Evolutionary conservation across 53 echinoderm and acorn worm genomes (phyloP).

Genomic region (Echinarachnius parma): DNA sequence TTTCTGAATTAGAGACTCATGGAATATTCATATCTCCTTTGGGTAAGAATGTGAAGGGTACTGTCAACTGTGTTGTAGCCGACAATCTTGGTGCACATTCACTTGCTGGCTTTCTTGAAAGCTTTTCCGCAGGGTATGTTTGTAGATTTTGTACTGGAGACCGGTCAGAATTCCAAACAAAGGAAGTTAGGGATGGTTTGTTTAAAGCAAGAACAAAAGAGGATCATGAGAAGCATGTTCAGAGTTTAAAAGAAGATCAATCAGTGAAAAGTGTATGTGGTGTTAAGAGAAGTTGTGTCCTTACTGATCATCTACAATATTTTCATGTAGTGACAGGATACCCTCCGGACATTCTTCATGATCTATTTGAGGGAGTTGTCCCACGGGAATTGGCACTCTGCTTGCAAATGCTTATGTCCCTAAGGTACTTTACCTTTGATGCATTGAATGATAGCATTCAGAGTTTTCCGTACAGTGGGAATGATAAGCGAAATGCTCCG

Average conservation of each 20-base stretch:
- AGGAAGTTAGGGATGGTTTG: conserved; percentile 15
- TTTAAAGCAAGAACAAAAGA: conserved; percentile 39
- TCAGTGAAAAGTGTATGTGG: conserved; percentile 20
- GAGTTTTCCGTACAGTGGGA: conserved; percentile 30
- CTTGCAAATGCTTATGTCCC: conserved; percentile 24
- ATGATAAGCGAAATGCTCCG: conserved; percentile 17
- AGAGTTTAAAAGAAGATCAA: conserved; percentile 32
- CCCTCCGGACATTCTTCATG: conserved; percentile 41
- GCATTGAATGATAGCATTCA: conserved; percentile 33
- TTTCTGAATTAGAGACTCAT: conserved; percentile 3
- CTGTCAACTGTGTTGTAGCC: conserved; percentile 39
- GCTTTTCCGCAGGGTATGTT: conserved; percentile 22
- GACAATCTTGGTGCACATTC: conserved; percentile 40
- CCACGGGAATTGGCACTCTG: conserved; percentile 42
- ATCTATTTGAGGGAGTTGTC: conserved; percentile 41
- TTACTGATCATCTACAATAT: conserved; percentile 27
- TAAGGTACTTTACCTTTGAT: conserved; percentile 19
- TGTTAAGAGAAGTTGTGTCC: conserved; percentile 25
- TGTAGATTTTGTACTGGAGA: conserved; percentile 48
- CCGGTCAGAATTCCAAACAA: conserved; percentile 37
- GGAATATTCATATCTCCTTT: conserved; percentile 30
- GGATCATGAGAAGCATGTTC: conserved; percentile 21
- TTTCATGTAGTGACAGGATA: conserved; percentile 41
- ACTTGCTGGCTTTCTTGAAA: conserved; percentile 34
- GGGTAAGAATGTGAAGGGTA: conserved; percentile 32